Evolutionary conservation across 2,113 vertebrate species (phyloP).

Genomic region (Oplegnathus fasciatus): DNA sequence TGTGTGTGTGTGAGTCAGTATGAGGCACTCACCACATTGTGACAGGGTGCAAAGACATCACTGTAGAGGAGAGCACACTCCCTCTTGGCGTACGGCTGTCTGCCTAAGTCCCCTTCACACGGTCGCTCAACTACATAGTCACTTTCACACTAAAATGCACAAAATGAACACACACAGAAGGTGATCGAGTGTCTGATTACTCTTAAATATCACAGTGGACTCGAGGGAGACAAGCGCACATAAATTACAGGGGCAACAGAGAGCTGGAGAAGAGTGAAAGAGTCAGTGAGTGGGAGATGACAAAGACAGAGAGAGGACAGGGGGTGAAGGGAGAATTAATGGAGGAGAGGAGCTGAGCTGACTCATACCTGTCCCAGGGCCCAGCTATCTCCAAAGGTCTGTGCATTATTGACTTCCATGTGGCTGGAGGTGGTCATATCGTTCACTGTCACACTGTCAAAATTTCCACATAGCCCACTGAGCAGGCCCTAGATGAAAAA

Average conservation of each 20-base stretch:
- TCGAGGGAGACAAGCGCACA: slow-evolving; percentile 58
- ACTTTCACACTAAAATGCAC: slow-evolving; percentile 90
- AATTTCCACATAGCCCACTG: slow-evolving; percentile 96
- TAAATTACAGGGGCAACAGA: slow-evolving; percentile 52
- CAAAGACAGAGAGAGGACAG: slow-evolving; percentile 52
- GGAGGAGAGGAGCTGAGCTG: slow-evolving; percentile 16
- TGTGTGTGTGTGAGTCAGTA: slow-evolving; percentile 31
- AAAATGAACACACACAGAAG: slow-evolving; percentile 57
- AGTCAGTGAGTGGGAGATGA: slow-evolving; percentile 27
- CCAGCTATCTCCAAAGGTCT: slow-evolving; percentile 98
- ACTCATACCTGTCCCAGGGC: slow-evolving; percentile 92
- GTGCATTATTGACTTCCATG: slow-evolving; percentile 96
- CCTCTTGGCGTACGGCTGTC: slow-evolving; percentile 97
- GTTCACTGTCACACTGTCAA: slow-evolving; percentile 97
- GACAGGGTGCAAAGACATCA: slow-evolving; percentile 96
- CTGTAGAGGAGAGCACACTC: slow-evolving; percentile 97
- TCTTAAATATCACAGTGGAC: slow-evolving; percentile 78
- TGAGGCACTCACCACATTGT: slow-evolving; percentile 94
- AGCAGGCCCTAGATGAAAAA: slow-evolving; percentile 87
- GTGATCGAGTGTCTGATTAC: slow-evolving; percentile 78
- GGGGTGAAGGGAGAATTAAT: slow-evolving; percentile 39
- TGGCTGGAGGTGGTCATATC: slow-evolving; percentile 98
- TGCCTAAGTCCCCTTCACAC: slow-evolving; percentile 94
- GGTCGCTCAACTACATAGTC: slow-evolving; percentile 90
- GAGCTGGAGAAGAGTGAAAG: slow-evolving; percentile 26